Evolutionary conservation across 2,888 invertebrate species (phyloP).

Genomic region (Mantis religiosa): DNA sequence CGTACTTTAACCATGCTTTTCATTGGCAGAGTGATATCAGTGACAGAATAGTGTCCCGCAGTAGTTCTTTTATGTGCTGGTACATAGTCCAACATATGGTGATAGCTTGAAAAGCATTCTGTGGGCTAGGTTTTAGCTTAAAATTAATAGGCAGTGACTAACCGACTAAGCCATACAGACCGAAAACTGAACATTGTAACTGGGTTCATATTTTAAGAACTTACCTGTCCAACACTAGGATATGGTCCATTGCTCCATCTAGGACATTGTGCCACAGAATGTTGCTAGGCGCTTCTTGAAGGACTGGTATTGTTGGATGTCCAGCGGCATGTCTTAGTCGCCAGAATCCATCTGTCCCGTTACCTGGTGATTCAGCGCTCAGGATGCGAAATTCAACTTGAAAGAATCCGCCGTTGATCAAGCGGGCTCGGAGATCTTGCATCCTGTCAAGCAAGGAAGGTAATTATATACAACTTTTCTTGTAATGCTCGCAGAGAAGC

Average conservation of each 20-base stretch:
- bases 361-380: neutral
- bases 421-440: slow-evolving; percentile 22
- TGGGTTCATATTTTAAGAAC: neutral
- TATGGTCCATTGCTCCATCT: slow-evolving; percentile 20
- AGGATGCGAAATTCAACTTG: slow-evolving; percentile 17
- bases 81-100: too few species aligned
- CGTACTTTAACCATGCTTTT: too few species aligned
- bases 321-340: neutral
- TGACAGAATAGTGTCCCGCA: too few species aligned
- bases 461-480: too few species aligned
- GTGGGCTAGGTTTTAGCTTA: too few species aligned
- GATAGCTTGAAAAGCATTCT: too few species aligned
- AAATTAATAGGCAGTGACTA: too few species aligned
- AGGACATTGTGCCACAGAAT: slow-evolving; percentile 16
- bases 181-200: neutral
- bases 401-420: neutral
- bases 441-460: neutral
- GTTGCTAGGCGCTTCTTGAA: neutral
- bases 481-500: too few species aligned
- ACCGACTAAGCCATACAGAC: neutral
- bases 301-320: neutral
- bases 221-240: slow-evolving; percentile 28
- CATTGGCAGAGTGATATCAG: too few species aligned
- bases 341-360: neutral
- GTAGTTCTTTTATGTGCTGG: too few species aligned